Evolutionary conservation across 2,888 invertebrate genomes (phyloP).

Genomic region (Drosophila mimica): DNA sequence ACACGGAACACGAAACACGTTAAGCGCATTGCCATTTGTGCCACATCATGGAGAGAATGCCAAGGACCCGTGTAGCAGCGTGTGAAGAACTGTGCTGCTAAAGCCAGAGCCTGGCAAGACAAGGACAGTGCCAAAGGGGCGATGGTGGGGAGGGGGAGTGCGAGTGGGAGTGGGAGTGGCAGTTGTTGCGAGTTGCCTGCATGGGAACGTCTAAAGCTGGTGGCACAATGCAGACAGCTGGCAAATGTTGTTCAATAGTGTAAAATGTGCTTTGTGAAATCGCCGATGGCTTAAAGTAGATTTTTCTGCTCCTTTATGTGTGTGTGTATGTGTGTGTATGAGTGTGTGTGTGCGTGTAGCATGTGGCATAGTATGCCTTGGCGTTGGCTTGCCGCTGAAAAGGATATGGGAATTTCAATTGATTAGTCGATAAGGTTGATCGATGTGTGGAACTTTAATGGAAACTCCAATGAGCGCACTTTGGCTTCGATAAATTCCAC

Average conservation of each 20-base stretch:
- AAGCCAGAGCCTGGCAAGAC: constrained; percentile 21
- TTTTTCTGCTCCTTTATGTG: constrained; percentile 26
- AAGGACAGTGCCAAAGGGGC: constrained; percentile 20
- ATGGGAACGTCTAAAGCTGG: constrained; percentile 69
- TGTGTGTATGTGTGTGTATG: not conserved
- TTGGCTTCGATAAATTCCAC: constrained; percentile 13
- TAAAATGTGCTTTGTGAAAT: constrained; percentile 57
- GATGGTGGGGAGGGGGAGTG: not conserved
- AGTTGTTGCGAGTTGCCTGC: constrained; percentile 21
- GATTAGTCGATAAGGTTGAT: constrained; percentile 71
- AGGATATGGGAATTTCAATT: constrained; percentile 51
- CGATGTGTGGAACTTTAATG: constrained; percentile 43
- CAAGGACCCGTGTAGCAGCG: constrained; percentile 57
- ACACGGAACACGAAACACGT: constrained; percentile 74
- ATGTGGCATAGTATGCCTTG: not conserved
- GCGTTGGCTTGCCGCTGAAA: not conserved
- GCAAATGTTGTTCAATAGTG: constrained; percentile 72
- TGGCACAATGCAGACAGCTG: constrained; percentile 69
- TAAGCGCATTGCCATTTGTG: constrained; percentile 79
- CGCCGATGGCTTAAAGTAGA: constrained; percentile 69
- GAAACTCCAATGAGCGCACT: constrained; percentile 16
- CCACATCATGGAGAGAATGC: constrained; percentile 71
- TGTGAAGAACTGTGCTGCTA: constrained; percentile 38
- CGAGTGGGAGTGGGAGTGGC: not conserved
- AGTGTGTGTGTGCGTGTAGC: not conserved